Evolutionary conservation across 2,113 vertebrate species (phyloP).

Genomic region (Cynocephalus volans): DNA sequence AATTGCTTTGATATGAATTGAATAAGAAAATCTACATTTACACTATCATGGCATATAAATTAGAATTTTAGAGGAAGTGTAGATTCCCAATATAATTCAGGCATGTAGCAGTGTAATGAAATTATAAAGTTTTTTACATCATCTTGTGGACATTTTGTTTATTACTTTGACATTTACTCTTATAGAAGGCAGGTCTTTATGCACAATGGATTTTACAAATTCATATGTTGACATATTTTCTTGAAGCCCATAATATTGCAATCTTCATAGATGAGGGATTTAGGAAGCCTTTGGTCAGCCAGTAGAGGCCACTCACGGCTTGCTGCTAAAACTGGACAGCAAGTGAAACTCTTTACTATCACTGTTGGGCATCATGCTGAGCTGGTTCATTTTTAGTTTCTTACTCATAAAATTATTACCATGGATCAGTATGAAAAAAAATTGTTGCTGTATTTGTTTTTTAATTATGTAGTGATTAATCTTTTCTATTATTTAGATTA

Average conservation of each 20-base stretch:
- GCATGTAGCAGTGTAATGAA: background rate
- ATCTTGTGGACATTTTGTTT: background rate
- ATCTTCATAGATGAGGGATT: constrained; percentile 86
- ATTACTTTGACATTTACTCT: background rate
- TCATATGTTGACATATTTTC: background rate
- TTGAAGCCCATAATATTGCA: background rate
- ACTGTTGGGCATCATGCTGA: background rate
- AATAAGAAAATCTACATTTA: background rate
- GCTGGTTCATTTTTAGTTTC: background rate
- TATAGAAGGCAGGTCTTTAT: background rate
- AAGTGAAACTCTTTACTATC: constrained; percentile 64
- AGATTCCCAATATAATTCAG: background rate
- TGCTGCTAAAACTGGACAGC: constrained; percentile 88
- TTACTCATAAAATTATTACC: background rate
- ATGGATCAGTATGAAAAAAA: background rate
- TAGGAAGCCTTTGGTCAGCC: constrained; percentile 95
- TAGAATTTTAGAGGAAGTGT: background rate
- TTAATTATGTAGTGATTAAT: constrained; percentile 43
- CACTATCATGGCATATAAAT: background rate
- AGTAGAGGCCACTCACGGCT: constrained; percentile 99
- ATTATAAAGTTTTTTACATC: background rate
- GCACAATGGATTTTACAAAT: background rate
- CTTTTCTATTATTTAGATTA: constrained; percentile 47
- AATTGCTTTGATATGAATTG: background rate
- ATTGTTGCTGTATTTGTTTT: constrained; percentile 2